Evolutionary conservation across 2,797 vertebrate species (phyloP).

Genomic region (Xenentodon cancila): DNA sequence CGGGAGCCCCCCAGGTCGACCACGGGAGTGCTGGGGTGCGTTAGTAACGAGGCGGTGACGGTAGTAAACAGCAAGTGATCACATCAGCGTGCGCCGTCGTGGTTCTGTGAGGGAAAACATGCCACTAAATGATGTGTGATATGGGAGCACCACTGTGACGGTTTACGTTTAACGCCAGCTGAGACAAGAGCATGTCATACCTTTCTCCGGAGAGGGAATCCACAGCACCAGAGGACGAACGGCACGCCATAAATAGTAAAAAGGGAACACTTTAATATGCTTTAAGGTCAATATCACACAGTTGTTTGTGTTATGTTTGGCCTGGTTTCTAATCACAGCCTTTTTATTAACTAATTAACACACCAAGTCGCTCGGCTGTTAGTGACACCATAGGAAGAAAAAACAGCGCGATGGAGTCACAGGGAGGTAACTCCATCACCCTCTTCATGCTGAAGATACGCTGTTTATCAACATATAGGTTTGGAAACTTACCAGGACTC

Average conservation of each 20-base stretch:
- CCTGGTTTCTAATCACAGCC: no score
- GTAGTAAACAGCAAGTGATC: constrained; percentile 61
- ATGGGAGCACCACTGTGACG: constrained; percentile 43
- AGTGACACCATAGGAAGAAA: no score
- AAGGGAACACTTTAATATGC: constrained; percentile 21
- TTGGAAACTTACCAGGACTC: no score
- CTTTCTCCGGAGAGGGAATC: constrained; percentile 39
- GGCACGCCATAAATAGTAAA: constrained; percentile 31
- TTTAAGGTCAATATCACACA: constrained; percentile 2
- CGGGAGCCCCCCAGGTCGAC: constrained; percentile 44
- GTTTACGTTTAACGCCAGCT: constrained; percentile 54
- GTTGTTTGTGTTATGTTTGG: not conserved
- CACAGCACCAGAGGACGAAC: constrained; percentile 58
- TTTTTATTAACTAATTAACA: no score
- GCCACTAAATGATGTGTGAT: constrained; percentile 60
- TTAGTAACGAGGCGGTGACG: constrained; percentile 65
- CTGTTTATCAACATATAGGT: no score
- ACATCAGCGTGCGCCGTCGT: constrained; percentile 22
- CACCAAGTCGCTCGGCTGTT: no score
- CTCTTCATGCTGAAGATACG: no score
- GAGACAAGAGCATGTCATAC: constrained; percentile 50
- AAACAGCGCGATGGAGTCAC: no score
- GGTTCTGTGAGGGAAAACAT: constrained; percentile 28
- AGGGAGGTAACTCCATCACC: no score
- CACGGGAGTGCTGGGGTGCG: constrained; percentile 29